Conservation (phyloP, 2,113 vertebrate genomes). For the Danio rerio region DNA sequence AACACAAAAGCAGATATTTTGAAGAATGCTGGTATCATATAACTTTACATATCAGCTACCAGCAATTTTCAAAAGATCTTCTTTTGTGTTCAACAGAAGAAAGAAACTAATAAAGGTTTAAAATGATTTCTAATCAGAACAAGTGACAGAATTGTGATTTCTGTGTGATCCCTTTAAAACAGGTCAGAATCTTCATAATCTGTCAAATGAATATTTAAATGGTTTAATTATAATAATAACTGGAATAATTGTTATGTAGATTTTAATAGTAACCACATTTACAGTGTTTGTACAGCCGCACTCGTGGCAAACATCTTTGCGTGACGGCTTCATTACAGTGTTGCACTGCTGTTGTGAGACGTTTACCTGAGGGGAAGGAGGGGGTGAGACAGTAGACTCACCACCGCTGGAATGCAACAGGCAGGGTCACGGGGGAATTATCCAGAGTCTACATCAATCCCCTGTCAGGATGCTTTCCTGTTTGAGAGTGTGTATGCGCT, state of each 20-base stretch:
- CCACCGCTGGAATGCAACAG: conserved; percentile 59
- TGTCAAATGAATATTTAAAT: neutral
- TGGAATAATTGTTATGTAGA: neutral
- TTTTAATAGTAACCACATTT: neutral
- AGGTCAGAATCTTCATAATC: no score
- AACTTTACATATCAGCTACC: no score
- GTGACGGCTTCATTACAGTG: conserved; percentile 46
- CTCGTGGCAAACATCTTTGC: conserved; percentile 10
- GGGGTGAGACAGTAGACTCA: conserved; percentile 33
- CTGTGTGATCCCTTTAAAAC: no score
- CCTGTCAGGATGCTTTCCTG: conserved; percentile 65
- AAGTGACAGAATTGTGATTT: no score
- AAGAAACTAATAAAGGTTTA: no score
- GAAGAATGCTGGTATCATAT: no score
- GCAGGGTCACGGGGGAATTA: conserved; percentile 53
- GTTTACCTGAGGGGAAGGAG: conserved; percentile 18
- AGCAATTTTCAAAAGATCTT: no score
- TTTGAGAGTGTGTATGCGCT: conserved; percentile 51
- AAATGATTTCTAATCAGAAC: no score
- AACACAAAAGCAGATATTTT: no score
- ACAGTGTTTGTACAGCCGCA: no score
- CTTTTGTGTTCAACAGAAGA: no score
- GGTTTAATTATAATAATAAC: neutral
- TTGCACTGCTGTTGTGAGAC: neutral
- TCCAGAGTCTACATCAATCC: conserved; percentile 83